phyloP scores from a whole-genome alignment of 2,888 invertebrate genomes.

The Drosophila longiperda region DNA sequence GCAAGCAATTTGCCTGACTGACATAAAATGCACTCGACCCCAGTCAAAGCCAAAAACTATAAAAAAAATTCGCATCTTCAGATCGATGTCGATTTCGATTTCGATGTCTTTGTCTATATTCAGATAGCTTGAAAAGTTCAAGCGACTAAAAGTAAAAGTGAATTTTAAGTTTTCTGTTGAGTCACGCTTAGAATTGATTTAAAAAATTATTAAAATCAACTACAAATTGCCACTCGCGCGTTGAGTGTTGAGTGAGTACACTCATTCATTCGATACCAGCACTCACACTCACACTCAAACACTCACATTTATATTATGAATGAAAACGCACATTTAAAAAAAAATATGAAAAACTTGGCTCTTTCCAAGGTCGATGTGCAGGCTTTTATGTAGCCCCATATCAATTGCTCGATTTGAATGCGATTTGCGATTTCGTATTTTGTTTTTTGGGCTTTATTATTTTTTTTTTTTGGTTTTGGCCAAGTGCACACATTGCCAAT shows the following conservation, averaged over 20 bases:
- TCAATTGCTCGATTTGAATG: conserved; percentile 53
- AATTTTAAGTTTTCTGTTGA: conserved; percentile 47
- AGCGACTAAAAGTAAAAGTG: conserved; percentile 63
- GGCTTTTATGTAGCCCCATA: conserved; percentile 66
- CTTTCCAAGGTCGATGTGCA: conserved; percentile 68
- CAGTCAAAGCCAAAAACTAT: conserved; percentile 4
- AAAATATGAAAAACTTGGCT: conserved; percentile 12
- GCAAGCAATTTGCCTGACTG: conserved; percentile 64
- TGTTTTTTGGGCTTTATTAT: neutral
- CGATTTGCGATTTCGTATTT: conserved; percentile 43
- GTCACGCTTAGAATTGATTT: conserved; percentile 51
- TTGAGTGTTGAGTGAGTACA: conserved; percentile 27
- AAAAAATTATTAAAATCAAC: conserved; percentile 20
- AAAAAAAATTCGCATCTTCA: conserved; percentile 3
- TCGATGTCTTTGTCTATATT: neutral
- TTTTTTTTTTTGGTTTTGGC: conserved; percentile 4
- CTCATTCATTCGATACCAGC: conserved; percentile 9
- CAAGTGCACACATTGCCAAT: conserved; percentile 66
- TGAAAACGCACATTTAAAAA: conserved; percentile 52
- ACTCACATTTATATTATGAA: conserved; percentile 57
- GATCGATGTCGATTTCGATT: conserved; percentile 13
- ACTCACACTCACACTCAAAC: conserved; percentile 9
- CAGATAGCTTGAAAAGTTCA: conserved; percentile 23
- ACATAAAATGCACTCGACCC: conserved; percentile 53
- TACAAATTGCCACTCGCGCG: conserved; percentile 56